These are phyloP conservation scores for Corythoichthys haematopterus DNA, from an alignment of 2,113 vertebrate genomes.

Conservation along the genomic window DNA sequence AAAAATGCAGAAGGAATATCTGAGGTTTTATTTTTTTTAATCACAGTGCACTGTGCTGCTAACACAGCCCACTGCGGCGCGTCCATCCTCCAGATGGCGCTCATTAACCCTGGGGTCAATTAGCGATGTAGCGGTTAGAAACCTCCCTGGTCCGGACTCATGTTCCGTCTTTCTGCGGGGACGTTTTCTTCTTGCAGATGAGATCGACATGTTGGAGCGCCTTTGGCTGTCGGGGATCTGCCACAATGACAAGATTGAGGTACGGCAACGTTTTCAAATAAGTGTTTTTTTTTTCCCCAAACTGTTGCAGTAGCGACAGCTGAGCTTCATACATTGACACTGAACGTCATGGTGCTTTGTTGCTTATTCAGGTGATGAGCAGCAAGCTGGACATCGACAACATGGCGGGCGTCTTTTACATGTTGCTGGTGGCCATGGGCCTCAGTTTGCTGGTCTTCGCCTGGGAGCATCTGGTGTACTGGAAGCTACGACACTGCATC, in stretches of 20 bases:
- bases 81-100: slow-evolving; percentile 32
- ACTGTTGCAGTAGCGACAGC: too few relatives aligned
- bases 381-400: slow-evolving; percentile 90
- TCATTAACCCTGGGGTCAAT: slow-evolving; percentile 58
- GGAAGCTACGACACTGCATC: slow-evolving; percentile 81
- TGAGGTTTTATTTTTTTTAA: slow-evolving; percentile 25
- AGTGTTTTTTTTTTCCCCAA: background rate
- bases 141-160: background rate
- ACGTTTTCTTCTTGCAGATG: slow-evolving; percentile 43
- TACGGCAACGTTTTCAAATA: slow-evolving; percentile 12
- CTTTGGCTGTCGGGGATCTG: slow-evolving; percentile 70
- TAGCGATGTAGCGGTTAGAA: slow-evolving; percentile 34
- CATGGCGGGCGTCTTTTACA: slow-evolving; percentile 90
- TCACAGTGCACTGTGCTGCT: slow-evolving; percentile 27
- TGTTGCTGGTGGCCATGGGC: slow-evolving; percentile 88
- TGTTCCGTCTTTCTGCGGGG: background rate
- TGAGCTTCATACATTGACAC: too few relatives aligned
- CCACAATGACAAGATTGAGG: slow-evolving; percentile 70
- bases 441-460: slow-evolving; percentile 85
- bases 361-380: slow-evolving; percentile 80
- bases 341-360: too few relatives aligned
- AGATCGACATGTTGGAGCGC: slow-evolving; percentile 70
- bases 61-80: background rate
- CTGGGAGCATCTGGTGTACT: slow-evolving; percentile 87
- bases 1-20: background rate